phyloP scores from a whole-genome alignment of 1,140 invertebrate species.

The Lordiphosa stackelbergi region DNA sequence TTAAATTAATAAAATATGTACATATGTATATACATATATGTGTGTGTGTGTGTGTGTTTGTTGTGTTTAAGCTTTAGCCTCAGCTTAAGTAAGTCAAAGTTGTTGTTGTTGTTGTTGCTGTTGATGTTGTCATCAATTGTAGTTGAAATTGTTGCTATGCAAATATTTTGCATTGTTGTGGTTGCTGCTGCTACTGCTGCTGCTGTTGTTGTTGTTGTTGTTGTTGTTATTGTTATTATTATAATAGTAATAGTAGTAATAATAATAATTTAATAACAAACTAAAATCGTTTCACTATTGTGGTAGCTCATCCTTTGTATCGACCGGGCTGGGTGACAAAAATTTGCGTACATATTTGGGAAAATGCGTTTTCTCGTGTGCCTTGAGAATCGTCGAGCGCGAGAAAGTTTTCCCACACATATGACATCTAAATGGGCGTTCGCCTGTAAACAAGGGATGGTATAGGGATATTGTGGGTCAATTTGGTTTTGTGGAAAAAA shows the following conservation, averaged over 20 bases:
- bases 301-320: conserved; percentile 87
- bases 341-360: conserved; percentile 92
- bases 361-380: conserved; percentile 94
- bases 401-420: conserved; percentile 94
- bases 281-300: conserved; percentile 80
- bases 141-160: conserved; percentile 41
- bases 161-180: conserved; percentile 22
- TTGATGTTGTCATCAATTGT: conserved; percentile 48
- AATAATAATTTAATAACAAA: conserved; percentile 77
- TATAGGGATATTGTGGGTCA: conserved; percentile 1
- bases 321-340: conserved; percentile 89
- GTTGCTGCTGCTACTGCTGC: conserved; percentile 40
- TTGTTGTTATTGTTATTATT: conserved; percentile 71
- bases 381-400: conserved; percentile 91
- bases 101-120: conserved; percentile 42
- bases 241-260: conserved; percentile 76
- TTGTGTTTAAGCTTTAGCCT: conserved; percentile 24
- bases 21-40: conserved; percentile 60
- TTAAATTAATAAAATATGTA: conserved; percentile 72
- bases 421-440: conserved; percentile 91
- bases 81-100: conserved; percentile 64
- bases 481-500: not conserved
- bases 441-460: conserved; percentile 78
- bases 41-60: conserved; percentile 34
- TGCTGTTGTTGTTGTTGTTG: conserved; percentile 53